These are phyloP conservation scores for Tamias sibiricus DNA, from an alignment of 2,113 vertebrate genomes.

Conservation along the genomic window DNA sequence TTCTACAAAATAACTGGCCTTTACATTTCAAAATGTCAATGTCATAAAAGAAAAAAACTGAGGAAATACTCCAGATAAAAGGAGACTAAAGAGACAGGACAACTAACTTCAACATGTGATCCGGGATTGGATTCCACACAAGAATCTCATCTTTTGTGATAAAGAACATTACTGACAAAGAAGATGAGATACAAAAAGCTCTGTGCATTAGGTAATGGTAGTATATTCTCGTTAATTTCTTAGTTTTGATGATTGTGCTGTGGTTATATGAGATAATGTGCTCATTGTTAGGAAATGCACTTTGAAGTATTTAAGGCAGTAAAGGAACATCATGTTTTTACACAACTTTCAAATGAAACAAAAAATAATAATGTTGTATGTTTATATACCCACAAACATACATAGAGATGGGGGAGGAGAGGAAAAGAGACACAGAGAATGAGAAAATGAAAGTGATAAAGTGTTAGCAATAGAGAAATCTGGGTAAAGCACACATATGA, in stretches of 20 bases:
- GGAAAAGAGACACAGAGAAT: background rate
- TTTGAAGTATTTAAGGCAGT: background rate
- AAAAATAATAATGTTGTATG: background rate
- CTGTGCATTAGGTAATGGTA: background rate
- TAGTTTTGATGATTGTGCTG: background rate
- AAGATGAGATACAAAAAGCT: background rate
- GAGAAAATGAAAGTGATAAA: background rate
- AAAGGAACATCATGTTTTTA: background rate
- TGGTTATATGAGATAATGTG: background rate
- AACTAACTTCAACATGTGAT: background rate
- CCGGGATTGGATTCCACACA: background rate
- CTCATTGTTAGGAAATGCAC: background rate
- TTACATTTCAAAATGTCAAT: slow-evolving; percentile 45
- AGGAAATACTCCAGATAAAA: slow-evolving; percentile 43
- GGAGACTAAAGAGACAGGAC: background rate
- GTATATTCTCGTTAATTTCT: background rate
- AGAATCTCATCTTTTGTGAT: background rate
- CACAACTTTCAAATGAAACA: background rate
- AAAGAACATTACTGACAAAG: background rate
- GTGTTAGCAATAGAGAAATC: background rate
- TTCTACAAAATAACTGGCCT: background rate
- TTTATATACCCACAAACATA: too few species aligned
- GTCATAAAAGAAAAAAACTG: background rate
- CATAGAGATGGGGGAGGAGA: too few species aligned
- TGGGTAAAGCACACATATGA: background rate